Evolutionary conservation across 2,113 vertebrate species (phyloP).

Genomic region (Cichladusa arquata): DNA sequence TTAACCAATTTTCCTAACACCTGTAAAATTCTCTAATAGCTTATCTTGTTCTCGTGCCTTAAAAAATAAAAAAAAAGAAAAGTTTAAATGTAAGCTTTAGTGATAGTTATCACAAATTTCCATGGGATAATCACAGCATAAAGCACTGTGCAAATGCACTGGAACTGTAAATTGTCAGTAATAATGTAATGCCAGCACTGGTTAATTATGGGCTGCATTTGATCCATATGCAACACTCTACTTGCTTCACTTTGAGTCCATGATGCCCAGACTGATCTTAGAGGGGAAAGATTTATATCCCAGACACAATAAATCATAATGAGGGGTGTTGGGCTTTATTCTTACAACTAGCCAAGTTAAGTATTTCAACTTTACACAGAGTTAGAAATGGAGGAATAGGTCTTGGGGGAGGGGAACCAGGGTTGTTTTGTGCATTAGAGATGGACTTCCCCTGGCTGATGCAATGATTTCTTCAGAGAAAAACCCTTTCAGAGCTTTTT

Average conservation of each 20-base stretch:
- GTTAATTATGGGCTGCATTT: conserved; percentile 51
- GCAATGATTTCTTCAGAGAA: not conserved
- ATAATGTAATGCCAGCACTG: not conserved
- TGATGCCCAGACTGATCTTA: not conserved
- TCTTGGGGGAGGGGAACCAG: accelerated
- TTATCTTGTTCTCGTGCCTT: not conserved
- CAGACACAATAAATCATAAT: conserved; percentile 2
- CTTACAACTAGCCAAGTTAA: not conserved
- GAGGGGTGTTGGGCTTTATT: not conserved
- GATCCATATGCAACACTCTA: not conserved
- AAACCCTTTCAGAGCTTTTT: not conserved
- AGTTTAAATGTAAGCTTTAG: not conserved
- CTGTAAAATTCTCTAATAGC: not conserved
- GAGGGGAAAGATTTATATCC: not conserved
- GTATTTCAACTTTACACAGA: not conserved
- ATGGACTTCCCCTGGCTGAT: not conserved
- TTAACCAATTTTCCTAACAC: conserved; percentile 17
- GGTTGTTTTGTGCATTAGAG: not conserved
- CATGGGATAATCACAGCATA: conserved; percentile 25
- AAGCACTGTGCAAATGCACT: conserved; percentile 29
- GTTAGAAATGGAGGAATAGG: not conserved
- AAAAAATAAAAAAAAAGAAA: not conserved
- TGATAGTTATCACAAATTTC: conserved; percentile 28
- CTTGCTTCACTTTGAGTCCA: not conserved
- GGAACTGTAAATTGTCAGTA: conserved; percentile 20